Conservation (phyloP, 2,113 vertebrate species). For the Capreolus pygargus region DNA sequence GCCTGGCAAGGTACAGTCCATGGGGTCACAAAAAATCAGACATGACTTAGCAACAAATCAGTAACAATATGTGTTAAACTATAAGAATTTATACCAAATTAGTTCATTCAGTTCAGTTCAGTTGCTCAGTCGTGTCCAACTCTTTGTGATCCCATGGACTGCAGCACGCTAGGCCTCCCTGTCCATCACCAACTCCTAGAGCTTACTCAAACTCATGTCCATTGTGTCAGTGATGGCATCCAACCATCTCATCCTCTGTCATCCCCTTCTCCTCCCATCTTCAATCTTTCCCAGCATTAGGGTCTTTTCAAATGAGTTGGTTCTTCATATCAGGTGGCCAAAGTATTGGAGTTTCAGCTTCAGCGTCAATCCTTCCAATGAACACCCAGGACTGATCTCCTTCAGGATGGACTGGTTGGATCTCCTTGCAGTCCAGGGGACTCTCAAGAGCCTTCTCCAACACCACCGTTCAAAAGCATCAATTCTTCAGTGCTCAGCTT, state of each 20-base stretch:
- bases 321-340: not conserved
- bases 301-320: not conserved
- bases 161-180: not conserved
- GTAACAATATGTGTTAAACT: not conserved
- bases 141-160: not conserved
- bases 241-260: not conserved
- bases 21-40: not conserved
- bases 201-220: not conserved
- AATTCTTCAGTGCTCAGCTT: rapidly evolving
- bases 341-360: not conserved
- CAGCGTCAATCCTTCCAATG: not conserved
- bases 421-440: not conserved
- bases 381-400: not conserved
- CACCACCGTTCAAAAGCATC: not conserved
- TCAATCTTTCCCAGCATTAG: not conserved
- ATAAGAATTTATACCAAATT: not conserved
- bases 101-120: not conserved
- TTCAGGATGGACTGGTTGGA: not conserved
- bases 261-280: not conserved
- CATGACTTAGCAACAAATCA: not conserved
- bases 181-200: not conserved
- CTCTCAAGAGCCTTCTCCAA: not conserved
- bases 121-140: not conserved
- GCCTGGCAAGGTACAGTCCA: not conserved
- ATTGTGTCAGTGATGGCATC: not conserved